These are phyloP conservation scores for Etheostoma spectabile DNA, from an alignment of 2,113 vertebrate genomes.

Conservation along the genomic window DNA sequence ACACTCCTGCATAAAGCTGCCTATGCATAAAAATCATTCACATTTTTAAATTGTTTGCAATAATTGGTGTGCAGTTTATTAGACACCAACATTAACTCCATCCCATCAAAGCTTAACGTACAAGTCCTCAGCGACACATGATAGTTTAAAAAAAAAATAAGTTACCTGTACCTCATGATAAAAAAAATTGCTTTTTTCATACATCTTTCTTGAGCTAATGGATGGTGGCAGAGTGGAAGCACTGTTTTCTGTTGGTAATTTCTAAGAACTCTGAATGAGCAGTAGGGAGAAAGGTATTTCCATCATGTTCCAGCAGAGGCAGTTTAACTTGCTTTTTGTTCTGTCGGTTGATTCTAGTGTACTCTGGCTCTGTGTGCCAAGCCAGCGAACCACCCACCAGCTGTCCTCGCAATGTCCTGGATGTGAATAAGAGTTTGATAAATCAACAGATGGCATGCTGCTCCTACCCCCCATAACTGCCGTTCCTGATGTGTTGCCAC, in stretches of 20 bases:
- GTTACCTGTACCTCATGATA: background rate
- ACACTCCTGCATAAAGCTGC: constrained; percentile 3
- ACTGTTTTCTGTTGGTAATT: constrained; percentile 13
- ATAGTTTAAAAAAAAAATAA: constrained; percentile 4
- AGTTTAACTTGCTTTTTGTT: constrained; percentile 68
- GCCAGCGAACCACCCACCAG: constrained; percentile 62
- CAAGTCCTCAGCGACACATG: background rate
- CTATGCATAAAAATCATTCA: background rate
- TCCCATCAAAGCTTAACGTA: background rate
- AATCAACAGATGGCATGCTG: constrained; percentile 71
- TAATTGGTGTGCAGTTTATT: background rate
- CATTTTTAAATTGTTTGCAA: background rate
- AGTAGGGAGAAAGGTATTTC: constrained; percentile 50
- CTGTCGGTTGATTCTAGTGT: constrained; percentile 68
- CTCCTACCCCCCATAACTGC: constrained; percentile 61
- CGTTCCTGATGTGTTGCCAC: constrained; percentile 58
- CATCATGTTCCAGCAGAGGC: constrained; percentile 54
- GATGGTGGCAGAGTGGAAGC: constrained; percentile 8
- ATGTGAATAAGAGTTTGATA: constrained; percentile 69
- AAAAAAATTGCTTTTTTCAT: background rate
- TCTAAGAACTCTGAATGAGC: constrained; percentile 37
- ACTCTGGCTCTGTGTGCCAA: constrained; percentile 46
- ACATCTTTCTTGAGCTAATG: constrained; percentile 12
- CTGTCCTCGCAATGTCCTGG: constrained; percentile 66
- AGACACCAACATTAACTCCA: background rate